These are phyloP conservation scores for Calephelis perditalis DNA, from an alignment of 2,888 invertebrate genomes.

Conservation along the genomic window DNA sequence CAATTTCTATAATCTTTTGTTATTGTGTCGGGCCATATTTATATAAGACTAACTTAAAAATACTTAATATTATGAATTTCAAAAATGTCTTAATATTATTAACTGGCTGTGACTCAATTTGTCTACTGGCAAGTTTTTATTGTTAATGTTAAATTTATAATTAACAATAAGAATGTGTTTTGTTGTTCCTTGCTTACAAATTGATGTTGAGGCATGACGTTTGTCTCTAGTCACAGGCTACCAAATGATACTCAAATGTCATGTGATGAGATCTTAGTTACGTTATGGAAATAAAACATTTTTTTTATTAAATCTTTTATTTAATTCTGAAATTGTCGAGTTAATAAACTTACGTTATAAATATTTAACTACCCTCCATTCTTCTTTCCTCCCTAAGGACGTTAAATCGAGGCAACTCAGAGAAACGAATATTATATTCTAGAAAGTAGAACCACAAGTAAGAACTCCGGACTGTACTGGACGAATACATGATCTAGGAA, in stretches of 20 bases:
- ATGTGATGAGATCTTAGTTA: slow-evolving; percentile 30
- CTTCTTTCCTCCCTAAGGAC: too few relatives aligned
- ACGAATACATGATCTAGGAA: too few relatives aligned
- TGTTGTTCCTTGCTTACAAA: slow-evolving; percentile 28
- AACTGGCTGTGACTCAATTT: slow-evolving; percentile 36
- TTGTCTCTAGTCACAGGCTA: slow-evolving; percentile 32
- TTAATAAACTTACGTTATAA: too few relatives aligned
- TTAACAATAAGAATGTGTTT: slow-evolving; percentile 20
- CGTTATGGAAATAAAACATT: slow-evolving; percentile 26
- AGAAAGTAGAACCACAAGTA: too few relatives aligned
- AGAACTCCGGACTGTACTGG: too few relatives aligned
- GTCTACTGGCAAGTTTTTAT: slow-evolving; percentile 27
- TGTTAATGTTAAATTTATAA: slow-evolving; percentile 22
- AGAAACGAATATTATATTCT: too few relatives aligned
- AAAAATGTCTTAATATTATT: slow-evolving; percentile 34
- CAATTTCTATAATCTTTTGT: too few relatives aligned
- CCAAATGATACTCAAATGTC: slow-evolving; percentile 23
- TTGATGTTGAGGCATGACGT: slow-evolving; percentile 25
- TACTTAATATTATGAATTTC: too few relatives aligned
- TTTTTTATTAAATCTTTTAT: slow-evolving; percentile 21
- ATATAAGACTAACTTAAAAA: too few relatives aligned
- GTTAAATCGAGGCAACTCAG: too few relatives aligned
- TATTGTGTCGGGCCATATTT: too few relatives aligned
- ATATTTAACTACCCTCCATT: too few relatives aligned
- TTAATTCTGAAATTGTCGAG: slow-evolving; percentile 11